A percentile compares a stretch with the other conserved stretches of the same genome.
phyloP scores from a whole-genome alignment of 2,797 vertebrate species.

The Gymnothorax reevesii region DNA sequence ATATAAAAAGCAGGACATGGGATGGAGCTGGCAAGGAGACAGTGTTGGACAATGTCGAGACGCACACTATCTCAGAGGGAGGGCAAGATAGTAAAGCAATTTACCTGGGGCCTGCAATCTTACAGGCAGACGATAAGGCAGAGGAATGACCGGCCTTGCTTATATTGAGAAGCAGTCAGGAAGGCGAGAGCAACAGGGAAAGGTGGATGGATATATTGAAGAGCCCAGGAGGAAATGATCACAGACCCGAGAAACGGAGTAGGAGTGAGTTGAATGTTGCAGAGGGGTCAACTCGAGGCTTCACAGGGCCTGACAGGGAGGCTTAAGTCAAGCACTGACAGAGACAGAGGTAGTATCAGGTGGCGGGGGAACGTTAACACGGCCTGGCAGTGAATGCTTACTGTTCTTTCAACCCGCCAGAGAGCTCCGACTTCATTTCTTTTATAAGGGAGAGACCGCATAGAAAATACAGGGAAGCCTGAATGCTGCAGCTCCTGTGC shows the following conservation, averaged over 20 bases:
- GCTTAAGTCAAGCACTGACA: neutral
- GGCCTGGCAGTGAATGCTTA: neutral
- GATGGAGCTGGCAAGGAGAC: neutral
- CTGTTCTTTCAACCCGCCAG: neutral
- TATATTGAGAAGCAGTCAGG: neutral
- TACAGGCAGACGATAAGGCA: neutral
- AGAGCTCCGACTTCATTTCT: slow-evolving; percentile 14
- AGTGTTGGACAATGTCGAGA: neutral
- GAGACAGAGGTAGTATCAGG: neutral
- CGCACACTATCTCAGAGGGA: neutral
- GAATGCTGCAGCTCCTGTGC: slow-evolving; percentile 31
- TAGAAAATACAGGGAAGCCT: slow-evolving; percentile 13
- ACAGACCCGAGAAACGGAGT: neutral
- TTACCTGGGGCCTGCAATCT: neutral
- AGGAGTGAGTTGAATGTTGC: neutral
- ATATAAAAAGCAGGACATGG: neutral
- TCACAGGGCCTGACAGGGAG: neutral
- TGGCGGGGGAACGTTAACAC: neutral
- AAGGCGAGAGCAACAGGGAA: neutral
- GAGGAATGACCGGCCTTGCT: neutral
- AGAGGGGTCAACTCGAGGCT: slow-evolving; percentile 3
- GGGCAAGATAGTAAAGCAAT: neutral
- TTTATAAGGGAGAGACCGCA: neutral
- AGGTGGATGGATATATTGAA: neutral
- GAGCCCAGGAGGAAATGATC: neutral